Percentiles rank a stretch among this genome's conserved stretches.
phyloP scores from a whole-genome alignment of 2,888 invertebrate genomes.

The Bhutanitis thaidina region DNA sequence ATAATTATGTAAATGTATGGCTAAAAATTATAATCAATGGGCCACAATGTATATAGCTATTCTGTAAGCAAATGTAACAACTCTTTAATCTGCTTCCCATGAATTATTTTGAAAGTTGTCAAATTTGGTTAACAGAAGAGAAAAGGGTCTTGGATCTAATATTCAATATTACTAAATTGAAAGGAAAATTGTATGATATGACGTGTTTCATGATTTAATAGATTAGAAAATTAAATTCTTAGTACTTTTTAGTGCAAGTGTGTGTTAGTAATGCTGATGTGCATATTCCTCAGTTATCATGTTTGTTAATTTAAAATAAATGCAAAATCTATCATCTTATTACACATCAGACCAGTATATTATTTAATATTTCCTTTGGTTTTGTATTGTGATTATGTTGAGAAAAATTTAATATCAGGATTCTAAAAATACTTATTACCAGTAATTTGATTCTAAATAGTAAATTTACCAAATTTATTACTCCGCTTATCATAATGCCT shows the following conservation, averaged over 20 bases:
- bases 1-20: constrained; percentile 27
- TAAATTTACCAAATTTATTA: constrained; percentile 18
- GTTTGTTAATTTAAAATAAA: constrained; percentile 21
- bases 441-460: constrained; percentile 11
- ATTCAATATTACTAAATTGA: constrained; percentile 26
- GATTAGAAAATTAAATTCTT: constrained; percentile 17
- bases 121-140: constrained; percentile 3
- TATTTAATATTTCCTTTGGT: constrained; percentile 10
- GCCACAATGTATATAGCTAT: constrained; percentile 21
- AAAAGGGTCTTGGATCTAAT: constrained; percentile 22
- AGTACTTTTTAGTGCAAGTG: constrained; percentile 9
- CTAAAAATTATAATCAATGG: constrained; percentile 26
- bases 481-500: constrained; percentile 40
- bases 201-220: constrained; percentile 29
- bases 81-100: background rate
- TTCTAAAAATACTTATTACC: constrained; percentile 5
- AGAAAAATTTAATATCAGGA: constrained; percentile 3
- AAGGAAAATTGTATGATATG: constrained; percentile 35
- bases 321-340: constrained; percentile 15
- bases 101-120: background rate
- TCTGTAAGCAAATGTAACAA: constrained; percentile 2
- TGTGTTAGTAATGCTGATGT: constrained; percentile 12
- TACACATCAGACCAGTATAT: constrained; percentile 3
- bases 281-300: constrained; percentile 15
- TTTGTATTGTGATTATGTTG: constrained; percentile 6